Conservation (phyloP, 2,113 vertebrate genomes). For the Amphilophus citrinellus region DNA sequence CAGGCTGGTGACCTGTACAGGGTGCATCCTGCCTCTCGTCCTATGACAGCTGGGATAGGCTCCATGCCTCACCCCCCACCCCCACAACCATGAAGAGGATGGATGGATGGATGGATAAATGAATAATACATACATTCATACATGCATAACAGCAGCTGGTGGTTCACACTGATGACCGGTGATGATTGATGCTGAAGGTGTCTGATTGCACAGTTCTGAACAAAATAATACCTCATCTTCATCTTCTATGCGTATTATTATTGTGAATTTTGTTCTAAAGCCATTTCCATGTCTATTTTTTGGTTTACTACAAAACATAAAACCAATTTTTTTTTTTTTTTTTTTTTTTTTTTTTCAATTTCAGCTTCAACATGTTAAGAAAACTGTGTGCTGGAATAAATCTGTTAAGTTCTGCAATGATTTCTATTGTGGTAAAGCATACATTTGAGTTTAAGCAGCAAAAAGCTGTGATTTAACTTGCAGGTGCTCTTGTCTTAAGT, state of each 20-base stretch:
- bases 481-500: slow-evolving; percentile 15
- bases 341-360: background rate
- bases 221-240: background rate
- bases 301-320: background rate
- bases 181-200: background rate
- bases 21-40: no score
- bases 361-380: background rate
- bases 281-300: background rate
- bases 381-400: background rate
- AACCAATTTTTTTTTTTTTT: background rate
- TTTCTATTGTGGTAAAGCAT: background rate
- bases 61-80: no score
- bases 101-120: background rate
- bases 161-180: background rate
- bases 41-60: no score
- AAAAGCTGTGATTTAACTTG: background rate
- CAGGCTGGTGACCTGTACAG: no score
- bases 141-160: background rate
- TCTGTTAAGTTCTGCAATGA: background rate
- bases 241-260: background rate
- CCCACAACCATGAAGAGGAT: no score
- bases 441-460: background rate
- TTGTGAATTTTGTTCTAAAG: background rate
- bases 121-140: background rate
- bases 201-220: background rate